Evolutionary conservation across 64 coral and sea anemone species (phyloP).

Genomic region (Astreopora myriophthalma): DNA sequence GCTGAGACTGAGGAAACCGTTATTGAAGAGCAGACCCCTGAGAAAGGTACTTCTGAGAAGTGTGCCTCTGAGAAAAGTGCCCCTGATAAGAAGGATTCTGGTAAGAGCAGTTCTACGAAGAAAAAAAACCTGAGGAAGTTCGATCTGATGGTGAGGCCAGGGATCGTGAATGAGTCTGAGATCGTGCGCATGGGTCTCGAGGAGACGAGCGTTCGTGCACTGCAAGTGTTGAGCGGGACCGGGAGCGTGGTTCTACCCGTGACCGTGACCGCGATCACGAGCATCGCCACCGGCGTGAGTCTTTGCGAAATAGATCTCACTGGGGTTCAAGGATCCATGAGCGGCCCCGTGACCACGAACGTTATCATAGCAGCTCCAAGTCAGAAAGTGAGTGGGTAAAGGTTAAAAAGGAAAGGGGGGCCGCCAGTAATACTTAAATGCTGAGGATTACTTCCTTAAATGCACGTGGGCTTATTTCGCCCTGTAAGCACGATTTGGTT

Average conservation of each 20-base stretch:
- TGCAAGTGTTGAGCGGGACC: not conserved
- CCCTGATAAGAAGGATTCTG: too few relatives aligned
- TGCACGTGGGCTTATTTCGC: not conserved
- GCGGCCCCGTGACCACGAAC: not conserved
- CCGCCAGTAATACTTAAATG: not conserved
- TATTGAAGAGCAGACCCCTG: too few relatives aligned
- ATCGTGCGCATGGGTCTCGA: too few relatives aligned
- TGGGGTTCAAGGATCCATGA: not conserved
- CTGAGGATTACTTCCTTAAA: not conserved
- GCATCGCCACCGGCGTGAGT: not conserved
- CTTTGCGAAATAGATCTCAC: not conserved
- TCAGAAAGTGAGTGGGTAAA: not conserved
- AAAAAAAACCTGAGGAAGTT: too few relatives aligned
- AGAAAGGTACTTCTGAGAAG: too few relatives aligned
- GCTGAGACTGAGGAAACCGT: too few relatives aligned
- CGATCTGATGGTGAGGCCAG: too few relatives aligned
- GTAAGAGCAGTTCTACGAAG: too few relatives aligned
- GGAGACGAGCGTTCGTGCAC: not conserved
- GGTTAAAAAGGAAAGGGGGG: not conserved
- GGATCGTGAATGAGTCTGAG: too few relatives aligned
- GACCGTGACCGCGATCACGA: not conserved
- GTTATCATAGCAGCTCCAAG: not conserved
- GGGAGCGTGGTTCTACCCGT: too few relatives aligned
- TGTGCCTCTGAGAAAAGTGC: too few relatives aligned
- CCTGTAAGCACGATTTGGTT: not conserved